Base-by-base conservation (phyloP, 2,113 vertebrate genomes). In the Ptychochromis oligacanthus region DNA sequence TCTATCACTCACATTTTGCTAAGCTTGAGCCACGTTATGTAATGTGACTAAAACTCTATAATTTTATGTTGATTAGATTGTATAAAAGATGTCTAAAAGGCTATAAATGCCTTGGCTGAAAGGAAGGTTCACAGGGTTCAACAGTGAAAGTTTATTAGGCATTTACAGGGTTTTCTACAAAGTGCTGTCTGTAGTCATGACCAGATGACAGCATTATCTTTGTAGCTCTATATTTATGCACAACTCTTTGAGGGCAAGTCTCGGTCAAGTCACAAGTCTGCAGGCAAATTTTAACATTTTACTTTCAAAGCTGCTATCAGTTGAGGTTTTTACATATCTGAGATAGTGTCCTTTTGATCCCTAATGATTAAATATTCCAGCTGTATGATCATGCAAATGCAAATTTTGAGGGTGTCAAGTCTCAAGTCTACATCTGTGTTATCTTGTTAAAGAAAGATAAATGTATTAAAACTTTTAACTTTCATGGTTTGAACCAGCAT, bases 31-130 rank as follows among this genome's bases (percentile, higher is more conserved):
- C 54, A 4, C 58, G 18, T 85, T 49, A 82, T 67, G 78, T 84
- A 78, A 88, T 75, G 77, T 70, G 64, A 43, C 59, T 80, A 46
- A 86, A 87, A 70, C 26, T 31, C 38, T 26, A 1, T 67, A 79
- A 77, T 89, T 85, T 90, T 15, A 81, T 77, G 81, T 64, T 86
- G 65, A 89, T 86, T 87, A 46, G 60, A 80, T 34, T 72, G 34
- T 80, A 67, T 81, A 75, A 92, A 85, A 74, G 61, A 64, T 5
- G 62, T 75, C 24, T 81, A 54, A 91, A 77, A 55, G 81, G 40
- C 86, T 54, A 26, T 36, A 62, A 86, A 82, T 60, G 78, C 31
- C 15, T 61, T 0, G 38, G 59, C 52, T 82, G 31, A 80, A 77
- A 84, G 57, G 62, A 15, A 17, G 62, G 76, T 56, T 86, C 78